Evolutionary conservation across 2,888 invertebrate genomes (phyloP).

Genomic region (Cephus sareptanus): DNA sequence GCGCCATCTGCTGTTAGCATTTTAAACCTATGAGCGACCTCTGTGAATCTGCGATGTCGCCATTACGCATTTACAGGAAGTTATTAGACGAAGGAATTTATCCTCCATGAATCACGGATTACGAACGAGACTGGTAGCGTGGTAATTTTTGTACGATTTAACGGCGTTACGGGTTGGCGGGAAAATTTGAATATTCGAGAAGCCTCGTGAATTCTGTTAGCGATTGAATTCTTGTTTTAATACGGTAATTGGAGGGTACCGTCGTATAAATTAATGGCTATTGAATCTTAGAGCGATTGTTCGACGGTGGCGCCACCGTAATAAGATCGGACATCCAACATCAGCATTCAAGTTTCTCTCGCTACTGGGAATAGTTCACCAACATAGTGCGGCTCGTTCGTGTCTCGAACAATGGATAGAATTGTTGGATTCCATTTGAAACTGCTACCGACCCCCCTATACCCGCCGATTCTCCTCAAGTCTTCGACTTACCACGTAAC

Average conservation of each 20-base stretch:
- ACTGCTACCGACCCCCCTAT: constrained; percentile 38
- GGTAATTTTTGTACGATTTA: no score
- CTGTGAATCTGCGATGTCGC: constrained; percentile 48
- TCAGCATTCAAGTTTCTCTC: constrained; percentile 40
- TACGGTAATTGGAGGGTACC: constrained; percentile 4
- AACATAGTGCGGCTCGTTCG: constrained; percentile 54
- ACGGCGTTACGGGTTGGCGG: no score
- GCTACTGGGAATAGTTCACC: constrained; percentile 44
- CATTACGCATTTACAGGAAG: constrained; percentile 29
- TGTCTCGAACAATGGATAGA: constrained; percentile 54
- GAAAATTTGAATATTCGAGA: no score
- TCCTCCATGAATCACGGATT: constrained; percentile 23
- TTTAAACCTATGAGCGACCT: constrained; percentile 53
- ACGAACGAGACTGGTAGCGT: no score
- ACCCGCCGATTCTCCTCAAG: constrained; percentile 8
- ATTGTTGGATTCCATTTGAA: constrained; percentile 53
- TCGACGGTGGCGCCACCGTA: constrained; percentile 21
- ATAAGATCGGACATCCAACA: constrained; percentile 33
- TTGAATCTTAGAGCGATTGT: constrained; percentile 52
- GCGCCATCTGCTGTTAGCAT: constrained; percentile 66
- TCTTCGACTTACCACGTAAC: constrained; percentile 31
- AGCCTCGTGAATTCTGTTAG: no score
- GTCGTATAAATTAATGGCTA: constrained; percentile 40
- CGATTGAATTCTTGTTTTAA: no score
- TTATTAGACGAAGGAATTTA: constrained; percentile 63